Evolutionary conservation across 1,140 invertebrate genomes (phyloP).

Genomic region (Chlorops oryzae): DNA sequence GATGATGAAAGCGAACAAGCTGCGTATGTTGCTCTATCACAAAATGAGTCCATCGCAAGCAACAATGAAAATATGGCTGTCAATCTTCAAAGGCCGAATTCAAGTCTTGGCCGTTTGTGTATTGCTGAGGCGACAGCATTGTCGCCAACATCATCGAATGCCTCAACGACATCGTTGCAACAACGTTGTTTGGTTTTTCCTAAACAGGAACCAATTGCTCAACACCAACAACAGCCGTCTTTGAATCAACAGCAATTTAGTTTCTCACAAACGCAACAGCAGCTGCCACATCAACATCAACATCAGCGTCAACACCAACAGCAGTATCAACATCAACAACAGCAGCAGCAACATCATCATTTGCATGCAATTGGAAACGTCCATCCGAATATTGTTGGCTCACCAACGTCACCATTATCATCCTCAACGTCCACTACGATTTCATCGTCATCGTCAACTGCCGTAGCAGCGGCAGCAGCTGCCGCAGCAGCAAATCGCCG

Average conservation of each 20-base stretch:
- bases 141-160: conserved; percentile 14
- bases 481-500: conserved; percentile 40
- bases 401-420: too few relatives aligned
- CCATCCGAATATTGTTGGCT: not conserved
- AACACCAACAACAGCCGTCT: conserved; percentile 19
- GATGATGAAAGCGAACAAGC: too few relatives aligned
- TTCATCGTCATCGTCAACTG: conserved; percentile 10
- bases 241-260: too few relatives aligned
- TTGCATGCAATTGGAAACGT: not conserved
- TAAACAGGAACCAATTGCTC: conserved; percentile 12
- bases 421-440: conserved; percentile 7
- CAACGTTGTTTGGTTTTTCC: conserved; percentile 24
- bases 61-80: too few relatives aligned
- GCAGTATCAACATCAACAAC: conserved; percentile 24
- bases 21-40: too few relatives aligned
- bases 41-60: too few relatives aligned
- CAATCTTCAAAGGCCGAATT: too few relatives aligned
- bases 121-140: conserved; percentile 2
- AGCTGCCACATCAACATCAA: conserved; percentile 9
- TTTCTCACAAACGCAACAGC: too few relatives aligned
- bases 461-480: conserved; percentile 27
- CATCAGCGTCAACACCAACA: conserved; percentile 17
- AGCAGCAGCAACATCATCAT: conserved; percentile 3
- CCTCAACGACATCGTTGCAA: conserved; percentile 9
- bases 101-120: not conserved